These are phyloP conservation scores for Neuroterus valhalla DNA, from an alignment of 1,140 invertebrate species.

Conservation along the genomic window DNA sequence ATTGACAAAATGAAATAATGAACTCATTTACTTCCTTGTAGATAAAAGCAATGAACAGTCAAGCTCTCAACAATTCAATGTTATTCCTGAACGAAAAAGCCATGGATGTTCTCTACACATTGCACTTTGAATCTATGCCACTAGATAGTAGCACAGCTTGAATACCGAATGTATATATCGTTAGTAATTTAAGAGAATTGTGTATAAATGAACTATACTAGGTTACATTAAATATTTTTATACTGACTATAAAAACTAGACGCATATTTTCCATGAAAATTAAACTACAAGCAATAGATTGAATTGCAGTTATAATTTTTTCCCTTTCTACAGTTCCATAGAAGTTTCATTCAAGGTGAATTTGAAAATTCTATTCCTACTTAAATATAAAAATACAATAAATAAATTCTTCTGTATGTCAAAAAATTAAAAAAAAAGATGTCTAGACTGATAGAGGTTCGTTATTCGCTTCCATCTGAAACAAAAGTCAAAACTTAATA, in stretches of 20 bases:
- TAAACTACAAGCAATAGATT: too few species aligned
- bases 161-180: neutral
- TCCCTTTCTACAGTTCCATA: too few species aligned
- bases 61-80: constrained; percentile 57
- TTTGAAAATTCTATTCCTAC: too few species aligned
- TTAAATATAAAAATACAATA: neutral
- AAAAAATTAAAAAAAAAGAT: neutral
- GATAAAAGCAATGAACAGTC: constrained; percentile 59
- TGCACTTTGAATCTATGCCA: neutral
- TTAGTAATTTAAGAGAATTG: too few species aligned
- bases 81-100: constrained; percentile 63
- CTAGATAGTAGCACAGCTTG: neutral
- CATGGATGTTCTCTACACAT: constrained; percentile 36
- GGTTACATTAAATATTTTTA: too few species aligned
- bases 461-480: constrained; percentile 4
- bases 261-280: too few species aligned
- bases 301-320: too few species aligned
- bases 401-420: neutral
- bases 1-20: constrained; percentile 19
- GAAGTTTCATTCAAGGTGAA: too few species aligned
- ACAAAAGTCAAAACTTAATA: neutral
- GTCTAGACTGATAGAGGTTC: neutral
- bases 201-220: too few species aligned
- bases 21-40: constrained; percentile 46
- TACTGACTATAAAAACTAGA: too few species aligned